Percentiles rank a stretch among this genome's conserved stretches.
phyloP scores from a whole-genome alignment of 2,888 invertebrate species.

The Drosophila incognita region DNA sequence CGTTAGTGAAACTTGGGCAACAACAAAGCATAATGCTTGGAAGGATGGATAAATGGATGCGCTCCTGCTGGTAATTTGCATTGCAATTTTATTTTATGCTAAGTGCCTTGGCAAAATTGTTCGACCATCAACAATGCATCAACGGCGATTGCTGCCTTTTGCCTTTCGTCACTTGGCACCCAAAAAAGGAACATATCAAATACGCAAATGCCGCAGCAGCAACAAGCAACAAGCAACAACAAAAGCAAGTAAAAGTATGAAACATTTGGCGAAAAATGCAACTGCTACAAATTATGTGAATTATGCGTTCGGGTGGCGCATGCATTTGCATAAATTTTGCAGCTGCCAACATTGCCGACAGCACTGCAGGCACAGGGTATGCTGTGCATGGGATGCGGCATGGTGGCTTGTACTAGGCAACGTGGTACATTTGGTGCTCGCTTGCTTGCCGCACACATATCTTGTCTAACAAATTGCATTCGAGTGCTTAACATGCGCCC shows the following conservation, averaged over 20 bases:
- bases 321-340: constrained; percentile 78
- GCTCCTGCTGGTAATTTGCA: constrained; percentile 64
- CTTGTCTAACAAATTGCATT: constrained; percentile 82
- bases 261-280: constrained; percentile 75
- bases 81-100: constrained; percentile 72
- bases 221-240: constrained; percentile 21
- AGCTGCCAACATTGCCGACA: constrained; percentile 70
- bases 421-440: constrained; percentile 51
- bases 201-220: constrained; percentile 41
- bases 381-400: not conserved
- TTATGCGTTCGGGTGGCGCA: constrained; percentile 76
- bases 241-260: constrained; percentile 36
- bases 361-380: constrained; percentile 45
- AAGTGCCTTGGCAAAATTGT: constrained; percentile 72
- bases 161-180: constrained; percentile 32
- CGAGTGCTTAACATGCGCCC: constrained; percentile 80
- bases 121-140: constrained; percentile 78
- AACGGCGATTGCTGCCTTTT: constrained; percentile 56
- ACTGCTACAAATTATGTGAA: constrained; percentile 79
- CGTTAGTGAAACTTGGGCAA: not conserved
- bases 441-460: constrained; percentile 64
- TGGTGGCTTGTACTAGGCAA: constrained; percentile 3
- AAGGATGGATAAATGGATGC: constrained; percentile 2
- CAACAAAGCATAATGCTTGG: constrained; percentile 7
- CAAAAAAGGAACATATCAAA: constrained; percentile 58